phyloP scores from a whole-genome alignment of 2,888 invertebrate species.

The Brachynemurus nebulosus region DNA sequence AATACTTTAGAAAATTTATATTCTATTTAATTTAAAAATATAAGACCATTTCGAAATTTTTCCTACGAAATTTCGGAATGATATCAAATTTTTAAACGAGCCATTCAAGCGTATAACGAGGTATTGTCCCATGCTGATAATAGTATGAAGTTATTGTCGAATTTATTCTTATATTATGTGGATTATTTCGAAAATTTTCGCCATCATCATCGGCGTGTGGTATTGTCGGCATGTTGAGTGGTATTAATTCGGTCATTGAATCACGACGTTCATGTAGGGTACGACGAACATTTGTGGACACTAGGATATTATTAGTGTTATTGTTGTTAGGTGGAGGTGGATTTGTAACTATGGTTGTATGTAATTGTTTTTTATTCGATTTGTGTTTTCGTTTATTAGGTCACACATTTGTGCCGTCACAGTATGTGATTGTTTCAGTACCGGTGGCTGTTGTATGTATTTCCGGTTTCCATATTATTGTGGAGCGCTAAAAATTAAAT shows the following conservation, averaged over 20 bases:
- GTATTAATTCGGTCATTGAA: not conserved
- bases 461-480: slow-evolving; percentile 35
- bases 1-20: too few relatives aligned
- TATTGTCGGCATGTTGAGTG: not conserved
- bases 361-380: not conserved
- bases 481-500: slow-evolving; percentile 30
- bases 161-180: not conserved
- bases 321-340: too few relatives aligned
- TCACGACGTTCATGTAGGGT: not conserved
- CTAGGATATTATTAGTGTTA: too few relatives aligned
- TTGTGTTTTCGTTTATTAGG: slow-evolving; percentile 23
- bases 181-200: not conserved
- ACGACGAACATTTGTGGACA: not conserved
- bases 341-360: not conserved
- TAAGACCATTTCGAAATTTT: too few relatives aligned
- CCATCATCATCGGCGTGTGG: too few relatives aligned
- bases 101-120: slow-evolving; percentile 31
- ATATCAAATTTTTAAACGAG: slow-evolving; percentile 25
- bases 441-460: slow-evolving; percentile 30
- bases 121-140: slow-evolving; percentile 18
- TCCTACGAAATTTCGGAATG: too few relatives aligned
- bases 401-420: slow-evolving; percentile 38
- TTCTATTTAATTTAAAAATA: too few relatives aligned
- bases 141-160: not conserved
- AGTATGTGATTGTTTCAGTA: slow-evolving; percentile 29